Evolutionary conservation across 2,888 invertebrate species (phyloP), one percentile per base, ranked within the genome.

Genomic region (Chalcis sispes): DNA sequence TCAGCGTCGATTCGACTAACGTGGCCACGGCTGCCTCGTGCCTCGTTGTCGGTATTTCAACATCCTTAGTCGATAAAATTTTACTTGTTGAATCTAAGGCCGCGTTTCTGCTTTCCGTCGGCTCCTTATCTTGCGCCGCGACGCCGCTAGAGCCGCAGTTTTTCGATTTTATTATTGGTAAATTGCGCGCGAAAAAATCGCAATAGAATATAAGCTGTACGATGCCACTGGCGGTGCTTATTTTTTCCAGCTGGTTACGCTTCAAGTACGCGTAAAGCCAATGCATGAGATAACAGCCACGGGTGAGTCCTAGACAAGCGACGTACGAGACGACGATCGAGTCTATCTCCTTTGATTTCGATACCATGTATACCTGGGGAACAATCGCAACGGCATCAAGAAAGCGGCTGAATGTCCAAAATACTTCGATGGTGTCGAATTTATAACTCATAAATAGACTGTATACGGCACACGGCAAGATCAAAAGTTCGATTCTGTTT

Each of bases 321-420:
- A 79, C 48, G 72, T 79, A 79, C 0, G 77, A 77, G 5, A 79
- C 52, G 18, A 79, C 46, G 15, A 75, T 65, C 4, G 74, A 67
- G 8, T 79, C 79, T n/a, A 75, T 71, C 40, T 75, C 58, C 40
- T 79, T 79, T 7, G 61, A 46, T 23, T 79, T 79, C 5, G 79
- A 77, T n/a, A 70, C 56, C 27, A 75, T 42, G 27, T 79, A 77
- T 0, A 77, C 70, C 32, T 79, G 79, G 13, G 79, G 79, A 3
- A 79, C 50, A 10, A 79, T 79, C 8, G 77, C 64, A n/a, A 79
- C 69, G 1, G 77, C 61, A n/a, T 79, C 77, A n/a, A 79, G 64
- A 40, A 65, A 75, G 1, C 40, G 5, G 42, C 79, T 66, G 58
- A 79, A 79, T 15, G 77, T 13, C 23, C 50, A 29, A n/a, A 79